Evolutionary conservation across 2,113 vertebrate genomes (phyloP), one percentile per base, ranked within the genome.

Genomic region (Plestiodon gilberti): DNA sequence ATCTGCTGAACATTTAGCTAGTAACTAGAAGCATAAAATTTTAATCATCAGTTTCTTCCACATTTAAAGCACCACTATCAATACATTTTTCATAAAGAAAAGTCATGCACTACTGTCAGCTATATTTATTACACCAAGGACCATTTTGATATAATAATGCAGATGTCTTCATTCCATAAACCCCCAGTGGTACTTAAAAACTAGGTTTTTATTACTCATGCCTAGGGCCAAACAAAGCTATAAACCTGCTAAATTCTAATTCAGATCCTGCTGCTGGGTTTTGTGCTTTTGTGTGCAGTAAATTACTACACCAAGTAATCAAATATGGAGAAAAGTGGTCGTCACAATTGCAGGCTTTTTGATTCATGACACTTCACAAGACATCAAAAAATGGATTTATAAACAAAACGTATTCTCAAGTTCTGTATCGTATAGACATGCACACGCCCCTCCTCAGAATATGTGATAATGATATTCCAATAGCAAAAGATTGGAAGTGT

Each of bases 141-240:
- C 94, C 94, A 94, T 96, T 97, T 97, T 97, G 96, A 96, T 97
- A 96, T 93, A 96, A 96, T 96, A 97, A 97, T 96, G 95, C 96
- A 97, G 96, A 96, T 96, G 95, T 96, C 97, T 97, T 95, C 95
- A 96, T 97, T 95, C 94, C 91, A 94, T 96, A 97, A 96, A 94
- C 95, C 96, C 94, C 96, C 94, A 74, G 69, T 95, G 95, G 95
- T 96, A 97, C 96, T 97, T 97, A 97, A 95, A 85, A 97, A 90
- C 90, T 92, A 88, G 91, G 88, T 91, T 96, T 96, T 97, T 97
- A 97, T 97, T 96, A 96, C 96, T 96, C 94, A 86, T 95, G 95
- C 97, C 92, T 88, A 95, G 93, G 95, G 97, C 96, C 92, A 96
- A 95, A 93, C 92, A 94, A 95, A 97, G 93, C 94, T 94, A 96